phyloP scores from a whole-genome alignment of 2,113 vertebrate genomes.

The Procapra przewalskii region DNA sequence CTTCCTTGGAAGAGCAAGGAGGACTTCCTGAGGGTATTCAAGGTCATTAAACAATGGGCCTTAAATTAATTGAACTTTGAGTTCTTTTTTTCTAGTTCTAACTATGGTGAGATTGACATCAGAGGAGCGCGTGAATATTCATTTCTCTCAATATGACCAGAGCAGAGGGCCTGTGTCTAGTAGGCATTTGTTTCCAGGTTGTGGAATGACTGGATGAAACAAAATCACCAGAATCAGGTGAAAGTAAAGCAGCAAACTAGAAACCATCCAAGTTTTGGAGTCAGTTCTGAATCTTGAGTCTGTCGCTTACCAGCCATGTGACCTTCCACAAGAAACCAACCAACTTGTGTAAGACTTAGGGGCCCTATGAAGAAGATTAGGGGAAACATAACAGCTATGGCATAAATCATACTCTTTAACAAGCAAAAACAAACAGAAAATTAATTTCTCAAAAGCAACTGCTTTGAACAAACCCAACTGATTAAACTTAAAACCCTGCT shows the following conservation, averaged over 20 bases:
- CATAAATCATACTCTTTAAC: background rate
- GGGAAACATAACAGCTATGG: background rate
- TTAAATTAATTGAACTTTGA: background rate
- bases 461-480: background rate
- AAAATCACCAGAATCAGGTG: background rate
- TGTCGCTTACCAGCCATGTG: background rate
- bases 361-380: background rate
- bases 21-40: background rate
- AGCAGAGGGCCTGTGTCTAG: background rate
- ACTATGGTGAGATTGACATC: background rate
- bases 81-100: background rate
- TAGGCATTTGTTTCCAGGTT: background rate
- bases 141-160: background rate
- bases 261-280: background rate
- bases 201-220: background rate
- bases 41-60: background rate
- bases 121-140: background rate
- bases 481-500: background rate
- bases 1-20: background rate
- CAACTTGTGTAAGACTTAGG: background rate
- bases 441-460: background rate
- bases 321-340: background rate
- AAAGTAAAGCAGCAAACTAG: background rate
- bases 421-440: slow-evolving; percentile 2
- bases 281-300: background rate